Base-by-base conservation (phyloP, 2,888 invertebrate species). In the Drosophila nigricruria region DNA sequence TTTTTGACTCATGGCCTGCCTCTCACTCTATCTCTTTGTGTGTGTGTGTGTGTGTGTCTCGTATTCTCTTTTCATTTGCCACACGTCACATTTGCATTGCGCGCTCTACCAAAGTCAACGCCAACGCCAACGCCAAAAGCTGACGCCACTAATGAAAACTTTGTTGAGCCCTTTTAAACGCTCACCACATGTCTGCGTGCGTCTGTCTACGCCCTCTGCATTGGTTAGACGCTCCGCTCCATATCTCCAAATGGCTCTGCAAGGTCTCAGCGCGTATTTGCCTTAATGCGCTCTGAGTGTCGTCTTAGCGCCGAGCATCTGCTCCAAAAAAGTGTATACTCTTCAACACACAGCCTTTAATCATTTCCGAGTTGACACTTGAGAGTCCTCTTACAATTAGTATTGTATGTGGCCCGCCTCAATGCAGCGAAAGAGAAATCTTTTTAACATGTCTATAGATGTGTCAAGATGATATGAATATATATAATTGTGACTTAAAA, bases 141-240 rank as follows among this genome's bases (percentile, higher is more conserved):
- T 66, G 61, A 60, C 69, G 79, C 82, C 82, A 84, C 86, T 86
- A 84, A 84, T 84, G 84, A 84, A 84, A 84, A 84, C 77, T 84
- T 83, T 77, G 86, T 81, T 82, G 82, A 86, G 86, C 79, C 84
- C 80, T 77, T 83, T 83, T 82, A 83, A 83, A 62, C 57, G 79
- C 64, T 73, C 73, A 70, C 70, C 79, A 73, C 81, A 76, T 54
- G 64, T 58, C 77, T 58, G 60, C 64, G 69, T 77, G 47, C 47
- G 30, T 30, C 47, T 49, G 57, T 62, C 49, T 56, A 18, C 61
- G 64, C 62, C 61, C 14, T 61, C 69, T 64, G 73, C 60, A 56
- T 59, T 45, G 63, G 43, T 34, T 57, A 36, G 42, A 36, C 36
- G 27, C 20, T 23, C 50, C 36, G 27, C 20, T 18, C 50, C 61